Evolutionary conservation across 2,113 vertebrate genomes (phyloP).

Genomic region (Irena cyanogastra): DNA sequence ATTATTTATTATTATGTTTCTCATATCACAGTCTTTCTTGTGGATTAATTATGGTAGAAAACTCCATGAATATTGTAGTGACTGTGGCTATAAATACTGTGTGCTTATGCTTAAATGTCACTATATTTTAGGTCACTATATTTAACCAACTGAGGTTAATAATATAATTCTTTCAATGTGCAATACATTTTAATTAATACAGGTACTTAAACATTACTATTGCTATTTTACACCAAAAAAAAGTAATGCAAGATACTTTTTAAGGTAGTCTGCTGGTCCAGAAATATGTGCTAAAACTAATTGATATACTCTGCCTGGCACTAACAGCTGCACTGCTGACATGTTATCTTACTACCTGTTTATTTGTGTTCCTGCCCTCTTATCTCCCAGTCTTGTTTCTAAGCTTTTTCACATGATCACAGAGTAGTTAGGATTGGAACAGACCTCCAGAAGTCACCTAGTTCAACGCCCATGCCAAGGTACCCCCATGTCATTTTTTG

Average conservation of each 20-base stretch:
- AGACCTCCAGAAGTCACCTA: not conserved
- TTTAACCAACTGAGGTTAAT: not conserved
- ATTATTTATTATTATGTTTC: not conserved
- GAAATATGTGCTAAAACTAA: not conserved
- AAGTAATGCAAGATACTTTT: not conserved
- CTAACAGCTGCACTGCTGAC: not conserved
- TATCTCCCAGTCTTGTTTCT: not conserved
- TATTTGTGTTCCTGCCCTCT: not conserved
- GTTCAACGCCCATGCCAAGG: not conserved
- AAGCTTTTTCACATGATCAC: not conserved
- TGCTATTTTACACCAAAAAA: not conserved
- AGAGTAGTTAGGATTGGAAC: not conserved
- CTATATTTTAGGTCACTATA: no score
- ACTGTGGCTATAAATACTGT: not conserved
- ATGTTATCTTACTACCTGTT: not conserved
- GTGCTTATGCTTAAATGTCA: not conserved
- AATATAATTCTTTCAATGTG: not conserved
- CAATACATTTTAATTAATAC: not conserved
- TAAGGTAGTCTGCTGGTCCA: not conserved
- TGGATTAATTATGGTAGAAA: not conserved
- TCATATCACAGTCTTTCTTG: not conserved
- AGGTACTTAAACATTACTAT: not conserved
- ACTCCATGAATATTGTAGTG: not conserved
- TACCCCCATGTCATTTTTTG: not conserved
- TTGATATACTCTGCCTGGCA: not conserved